Evolutionary conservation across 2,888 invertebrate genomes (phyloP), one percentile per base, ranked within the genome.

Genomic region (Camptogramma bilineatum): DNA sequence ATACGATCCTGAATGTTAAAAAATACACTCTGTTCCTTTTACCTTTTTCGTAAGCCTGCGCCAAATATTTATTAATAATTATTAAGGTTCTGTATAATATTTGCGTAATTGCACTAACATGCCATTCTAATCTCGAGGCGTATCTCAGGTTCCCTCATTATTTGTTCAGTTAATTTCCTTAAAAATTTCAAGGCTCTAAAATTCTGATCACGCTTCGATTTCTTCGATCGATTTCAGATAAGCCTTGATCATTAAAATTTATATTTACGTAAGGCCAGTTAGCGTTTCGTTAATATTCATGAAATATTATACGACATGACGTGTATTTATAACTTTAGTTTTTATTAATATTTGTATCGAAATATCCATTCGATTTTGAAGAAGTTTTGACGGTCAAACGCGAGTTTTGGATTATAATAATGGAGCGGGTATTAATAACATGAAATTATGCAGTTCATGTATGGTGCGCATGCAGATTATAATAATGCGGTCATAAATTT

Each of bases 261-360:
- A 83, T 87, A 87, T 88, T 87, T 88, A 87, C 87, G 85, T 87
- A 88, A 87, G 79, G 82, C 78, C 70, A 78, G 82, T 85, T 80
- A 80, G 72, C 64, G 53, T 62, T 65, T 67, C 72, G 74, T 82
- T 86, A 82, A 86, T 86, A 87, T 88, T 84, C 86, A 84, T 82
- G 78, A 78, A 80, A 74, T 71, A 74, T 76, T 71, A 61, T 28
- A 61, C 64, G 54, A n/a, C 39, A 51, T 69, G 69, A 72, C 72
- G 28, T 28, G 4, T 28, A 28, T 69, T 76, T 66, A 72, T 70
- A 70, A 71, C 68, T 69, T 71, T 64, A 57, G 58, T 66, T 28
- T 28, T 28, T 28, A 8, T 28, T 4, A 4, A 28, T 28, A 28
- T 28, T 28, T 28, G 4, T 4, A 28, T 4, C 68, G 72, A 83